Evolutionary conservation across 2,888 invertebrate genomes (phyloP), one percentile per base, ranked within the genome.

Genomic region (Ditula angustiorana): DNA sequence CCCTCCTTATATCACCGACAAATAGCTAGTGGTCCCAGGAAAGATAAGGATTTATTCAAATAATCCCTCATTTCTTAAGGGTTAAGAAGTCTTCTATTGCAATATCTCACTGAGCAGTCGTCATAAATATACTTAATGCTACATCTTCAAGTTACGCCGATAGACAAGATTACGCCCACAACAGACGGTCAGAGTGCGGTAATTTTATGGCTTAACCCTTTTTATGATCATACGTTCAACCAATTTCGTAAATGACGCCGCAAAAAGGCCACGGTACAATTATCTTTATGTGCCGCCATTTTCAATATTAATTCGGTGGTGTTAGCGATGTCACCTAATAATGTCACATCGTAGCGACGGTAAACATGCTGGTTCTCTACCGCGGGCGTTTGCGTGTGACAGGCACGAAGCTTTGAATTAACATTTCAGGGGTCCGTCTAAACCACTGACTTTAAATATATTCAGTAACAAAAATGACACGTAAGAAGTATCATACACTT

Each of bases 251-350:
- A 46, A 30, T 23, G n/a, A 16, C 13, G 33, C 21, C 13, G n/a
- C 46, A 5, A 21, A 46, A 46, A 23, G 46, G 46, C 11, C 5
- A 19, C 8, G 41, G 10, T 7, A n/a, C 23, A 16, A 78, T 71
- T 73, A 78, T 26, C 16, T 26, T 55, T 47, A 56, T 21, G 13
- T 47, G 55, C 46, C 24, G 28, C 21, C 60, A 19, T 49, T 55
- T 55, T 16, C 28, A 10, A 37, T 21, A 46, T 56, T 28, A 55
- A 55, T 24, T 23, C 33, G 46, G 19, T 5, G 61, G 13, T 37
- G 16, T 19, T 47, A 46, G 30, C 21, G 41, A 26, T 13, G 24
- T 46, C 30, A 13, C 19, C 79, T 41, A n/a, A n/a, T n/a, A n/a
- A n/a, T 37, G 16, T 16, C 13, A 7, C 8, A n/a, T n/a, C 11